Conservation (phyloP, 2,797 vertebrate species). For the Peromyscus aztecus region DNA sequence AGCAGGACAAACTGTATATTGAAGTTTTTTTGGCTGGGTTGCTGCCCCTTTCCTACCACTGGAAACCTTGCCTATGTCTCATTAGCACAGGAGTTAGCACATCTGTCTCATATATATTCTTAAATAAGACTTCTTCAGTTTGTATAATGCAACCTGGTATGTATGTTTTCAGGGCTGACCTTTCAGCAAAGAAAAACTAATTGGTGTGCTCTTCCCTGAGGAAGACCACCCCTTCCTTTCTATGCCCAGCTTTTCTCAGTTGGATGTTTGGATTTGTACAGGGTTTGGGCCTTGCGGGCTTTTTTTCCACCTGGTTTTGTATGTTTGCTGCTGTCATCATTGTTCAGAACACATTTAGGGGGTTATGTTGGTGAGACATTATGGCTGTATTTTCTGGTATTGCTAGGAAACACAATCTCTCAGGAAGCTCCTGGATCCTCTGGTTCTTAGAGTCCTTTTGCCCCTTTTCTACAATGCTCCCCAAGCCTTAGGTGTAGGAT, state of each 20-base stretch:
- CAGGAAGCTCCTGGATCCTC: too few relatives aligned
- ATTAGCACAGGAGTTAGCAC: neutral
- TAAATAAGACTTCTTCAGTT: neutral
- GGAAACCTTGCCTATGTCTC: neutral
- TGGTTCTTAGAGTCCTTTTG: neutral
- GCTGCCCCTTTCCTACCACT: neutral
- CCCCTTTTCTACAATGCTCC: neutral
- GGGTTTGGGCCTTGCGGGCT: neutral
- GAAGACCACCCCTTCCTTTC: accelerated
- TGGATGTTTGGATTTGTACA: neutral
- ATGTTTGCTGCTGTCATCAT: neutral
- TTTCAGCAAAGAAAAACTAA: neutral
- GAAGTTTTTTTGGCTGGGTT: neutral
- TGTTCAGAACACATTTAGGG: neutral
- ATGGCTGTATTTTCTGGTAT: neutral
- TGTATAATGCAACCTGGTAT: too few relatives aligned
- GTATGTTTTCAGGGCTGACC: neutral
- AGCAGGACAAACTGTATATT: too few relatives aligned
- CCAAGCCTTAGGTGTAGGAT: neutral
- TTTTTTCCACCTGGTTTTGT: neutral
- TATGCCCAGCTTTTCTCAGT: neutral
- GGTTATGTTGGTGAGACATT: neutral
- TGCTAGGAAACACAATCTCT: neutral
- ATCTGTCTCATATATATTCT: neutral
- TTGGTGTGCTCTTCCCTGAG: neutral